Percentiles rank a stretch among this genome's conserved stretches.
phyloP scores from a whole-genome alignment of 2,888 invertebrate genomes.

The Apoderus coryli region DNA sequence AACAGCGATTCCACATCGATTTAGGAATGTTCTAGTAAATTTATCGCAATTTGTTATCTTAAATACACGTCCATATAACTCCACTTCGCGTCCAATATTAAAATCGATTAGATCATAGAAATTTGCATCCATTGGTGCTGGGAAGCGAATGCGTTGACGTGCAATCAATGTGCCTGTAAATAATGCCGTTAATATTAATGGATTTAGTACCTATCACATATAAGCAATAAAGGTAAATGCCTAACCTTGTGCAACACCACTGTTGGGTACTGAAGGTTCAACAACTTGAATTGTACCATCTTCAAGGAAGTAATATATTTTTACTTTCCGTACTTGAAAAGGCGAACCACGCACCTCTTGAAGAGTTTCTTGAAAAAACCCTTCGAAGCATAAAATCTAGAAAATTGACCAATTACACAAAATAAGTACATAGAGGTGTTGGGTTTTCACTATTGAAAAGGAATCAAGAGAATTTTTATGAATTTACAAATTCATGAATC shows the following conservation, averaged over 20 bases:
- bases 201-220: no score
- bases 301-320: conserved; percentile 76
- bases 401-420: conserved; percentile 19
- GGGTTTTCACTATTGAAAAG: no score
- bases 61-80: conserved; percentile 66
- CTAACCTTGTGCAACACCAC: conserved; percentile 69
- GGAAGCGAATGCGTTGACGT: conserved; percentile 68
- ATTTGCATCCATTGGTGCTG: conserved; percentile 54
- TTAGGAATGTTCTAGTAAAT: conserved; percentile 73
- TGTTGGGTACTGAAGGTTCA: conserved; percentile 70
- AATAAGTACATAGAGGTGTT: no score
- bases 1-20: conserved; percentile 71
- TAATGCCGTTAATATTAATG: background rate
- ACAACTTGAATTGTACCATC: conserved; percentile 82
- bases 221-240: conserved; percentile 3
- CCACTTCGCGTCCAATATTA: conserved; percentile 68
- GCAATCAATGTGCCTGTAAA: conserved; percentile 59
- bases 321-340: conserved; percentile 61
- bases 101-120: conserved; percentile 77
- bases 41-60: conserved; percentile 75
- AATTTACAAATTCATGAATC: background rate
- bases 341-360: conserved; percentile 55
- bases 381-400: conserved; percentile 62
- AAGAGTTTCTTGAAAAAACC: conserved; percentile 65
- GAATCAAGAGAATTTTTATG: background rate